Evolutionary conservation across 2,113 vertebrate species (phyloP).

Genomic region (Zapus hudsonius): DNA sequence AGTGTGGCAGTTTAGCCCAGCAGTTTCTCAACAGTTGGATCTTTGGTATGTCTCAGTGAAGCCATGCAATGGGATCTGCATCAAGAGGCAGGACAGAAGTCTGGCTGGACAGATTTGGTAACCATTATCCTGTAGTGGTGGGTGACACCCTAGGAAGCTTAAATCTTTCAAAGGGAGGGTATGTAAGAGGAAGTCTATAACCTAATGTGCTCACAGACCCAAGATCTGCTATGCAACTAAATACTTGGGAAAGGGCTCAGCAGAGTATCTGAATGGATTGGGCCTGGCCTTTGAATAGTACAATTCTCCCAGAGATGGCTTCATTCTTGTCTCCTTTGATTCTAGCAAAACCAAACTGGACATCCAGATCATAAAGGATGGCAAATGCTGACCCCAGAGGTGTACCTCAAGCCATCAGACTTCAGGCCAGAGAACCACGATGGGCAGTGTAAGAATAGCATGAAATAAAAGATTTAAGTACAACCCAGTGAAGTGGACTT

Average conservation of each 20-base stretch:
- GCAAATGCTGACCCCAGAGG: constrained; percentile 60
- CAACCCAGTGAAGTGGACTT: background rate
- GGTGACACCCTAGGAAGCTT: background rate
- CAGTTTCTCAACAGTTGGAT: no score
- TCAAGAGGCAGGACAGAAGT: background rate
- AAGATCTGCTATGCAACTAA: background rate
- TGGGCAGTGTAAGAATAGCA: background rate
- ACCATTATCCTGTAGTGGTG: background rate
- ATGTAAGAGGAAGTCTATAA: background rate
- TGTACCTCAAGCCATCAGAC: background rate
- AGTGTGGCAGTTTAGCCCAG: background rate
- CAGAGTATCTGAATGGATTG: background rate
- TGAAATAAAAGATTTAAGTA: constrained; percentile 66
- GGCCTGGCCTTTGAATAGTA: background rate
- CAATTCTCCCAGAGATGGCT: background rate
- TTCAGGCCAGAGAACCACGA: background rate
- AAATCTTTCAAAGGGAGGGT: background rate
- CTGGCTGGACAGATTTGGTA: background rate
- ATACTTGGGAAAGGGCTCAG: background rate
- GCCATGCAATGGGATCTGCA: background rate
- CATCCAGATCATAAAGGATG: constrained; percentile 73
- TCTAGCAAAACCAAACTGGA: constrained; percentile 71
- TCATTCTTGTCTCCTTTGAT: constrained; percentile 39
- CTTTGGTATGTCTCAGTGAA: background rate
- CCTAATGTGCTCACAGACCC: background rate